These are phyloP conservation scores for Macaca nemestrina DNA, from an alignment of 2,113 vertebrate species.

Conservation along the genomic window DNA sequence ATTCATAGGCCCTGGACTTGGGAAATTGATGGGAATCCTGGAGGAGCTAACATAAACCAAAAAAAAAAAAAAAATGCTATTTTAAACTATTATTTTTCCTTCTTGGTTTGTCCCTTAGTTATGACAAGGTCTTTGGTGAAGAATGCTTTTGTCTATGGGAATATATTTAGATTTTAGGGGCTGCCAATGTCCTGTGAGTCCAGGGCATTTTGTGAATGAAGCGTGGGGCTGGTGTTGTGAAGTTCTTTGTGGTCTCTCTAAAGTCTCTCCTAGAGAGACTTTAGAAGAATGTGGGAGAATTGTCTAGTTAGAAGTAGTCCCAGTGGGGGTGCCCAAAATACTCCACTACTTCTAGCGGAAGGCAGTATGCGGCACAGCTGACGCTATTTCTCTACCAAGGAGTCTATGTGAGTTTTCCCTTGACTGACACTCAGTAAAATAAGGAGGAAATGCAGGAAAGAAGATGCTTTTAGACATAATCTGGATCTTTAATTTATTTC, in stretches of 20 bases:
- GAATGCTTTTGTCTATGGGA: not conserved
- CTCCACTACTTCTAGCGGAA: not conserved
- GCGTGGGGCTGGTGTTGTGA: not conserved
- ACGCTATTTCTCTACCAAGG: not conserved
- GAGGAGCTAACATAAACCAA: slow-evolving; percentile 20
- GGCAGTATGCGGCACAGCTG: fast-evolving
- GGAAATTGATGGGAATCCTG: not conserved
- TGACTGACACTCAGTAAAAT: not conserved
- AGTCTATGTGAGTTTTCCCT: not conserved
- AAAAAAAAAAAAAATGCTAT: not conserved
- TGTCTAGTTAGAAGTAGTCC: not conserved
- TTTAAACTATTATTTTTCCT: not conserved
- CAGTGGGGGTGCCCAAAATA: not conserved
- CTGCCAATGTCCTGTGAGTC: not conserved
- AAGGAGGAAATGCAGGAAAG: not conserved
- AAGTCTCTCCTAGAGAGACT: not conserved
- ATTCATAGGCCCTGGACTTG: not conserved
- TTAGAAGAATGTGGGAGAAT: not conserved
- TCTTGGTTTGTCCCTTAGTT: not conserved
- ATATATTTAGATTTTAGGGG: not conserved
- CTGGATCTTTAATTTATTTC: not conserved
- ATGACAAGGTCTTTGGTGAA: not conserved
- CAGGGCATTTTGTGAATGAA: not conserved
- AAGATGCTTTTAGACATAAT: not conserved
- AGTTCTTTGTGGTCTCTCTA: not conserved